These are phyloP conservation scores for Notodromas monacha DNA, from an alignment of 2,888 invertebrate species.

Conservation along the genomic window DNA sequence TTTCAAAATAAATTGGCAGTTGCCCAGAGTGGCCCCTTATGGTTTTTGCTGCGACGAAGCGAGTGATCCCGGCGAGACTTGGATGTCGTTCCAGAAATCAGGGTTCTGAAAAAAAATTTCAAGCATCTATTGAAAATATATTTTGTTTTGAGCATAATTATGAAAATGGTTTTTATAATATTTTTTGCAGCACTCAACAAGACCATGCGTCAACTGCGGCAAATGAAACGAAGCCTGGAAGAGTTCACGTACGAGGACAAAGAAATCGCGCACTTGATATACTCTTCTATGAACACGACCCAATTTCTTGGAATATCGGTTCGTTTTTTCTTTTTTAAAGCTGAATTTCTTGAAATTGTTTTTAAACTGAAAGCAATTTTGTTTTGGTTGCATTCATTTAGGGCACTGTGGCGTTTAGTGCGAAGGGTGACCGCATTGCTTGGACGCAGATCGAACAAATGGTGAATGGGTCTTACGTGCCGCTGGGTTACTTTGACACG, in stretches of 20 bases:
- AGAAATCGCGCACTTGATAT: conserved; percentile 75
- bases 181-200: conserved; percentile 54
- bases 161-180: conserved; percentile 5
- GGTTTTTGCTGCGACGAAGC: no score
- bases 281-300: conserved; percentile 90
- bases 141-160: no score
- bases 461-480: conserved; percentile 66
- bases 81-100: no score
- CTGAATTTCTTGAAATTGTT: background rate
- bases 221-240: conserved; percentile 47
- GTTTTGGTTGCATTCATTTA: conserved; percentile 16
- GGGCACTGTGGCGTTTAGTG: conserved; percentile 92
- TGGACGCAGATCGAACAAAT: conserved; percentile 93
- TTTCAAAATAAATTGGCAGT: no score
- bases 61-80: no score
- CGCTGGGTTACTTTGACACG: conserved; percentile 81
- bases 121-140: no score
- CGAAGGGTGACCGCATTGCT: conserved; percentile 79
- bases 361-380: conserved; percentile 5
- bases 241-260: conserved; percentile 86
- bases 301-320: conserved; percentile 92
- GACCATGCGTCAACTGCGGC: conserved; percentile 56
- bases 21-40: no score
- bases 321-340: conserved; percentile 17
- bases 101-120: no score